A percentile compares a stretch with the other conserved stretches of the same genome.
Conservation (phyloP, 2,113 vertebrate genomes). For the Tetrax tetrax region DNA sequence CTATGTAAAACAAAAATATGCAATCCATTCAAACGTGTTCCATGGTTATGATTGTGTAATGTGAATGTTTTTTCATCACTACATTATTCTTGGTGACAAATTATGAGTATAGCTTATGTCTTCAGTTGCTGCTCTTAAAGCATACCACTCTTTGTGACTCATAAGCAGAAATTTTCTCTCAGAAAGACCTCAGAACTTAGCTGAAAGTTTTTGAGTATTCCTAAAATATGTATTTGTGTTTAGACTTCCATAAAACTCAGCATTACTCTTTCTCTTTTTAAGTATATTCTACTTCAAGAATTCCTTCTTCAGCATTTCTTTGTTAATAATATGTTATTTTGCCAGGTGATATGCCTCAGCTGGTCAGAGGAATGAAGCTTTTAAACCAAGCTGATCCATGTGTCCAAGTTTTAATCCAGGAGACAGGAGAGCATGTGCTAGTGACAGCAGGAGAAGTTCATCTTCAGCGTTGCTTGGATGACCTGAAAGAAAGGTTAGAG, state of each 20-base stretch:
- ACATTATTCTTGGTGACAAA: neutral
- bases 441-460: slow-evolving; percentile 97
- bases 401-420: slow-evolving; percentile 93
- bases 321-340: slow-evolving; percentile 20
- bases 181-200: neutral
- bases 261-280: neutral
- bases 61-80: neutral
- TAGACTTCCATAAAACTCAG: neutral
- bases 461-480: slow-evolving; percentile 95
- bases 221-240: neutral
- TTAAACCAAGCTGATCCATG: slow-evolving; percentile 97
- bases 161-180: neutral
- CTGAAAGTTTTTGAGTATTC: neutral
- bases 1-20: neutral
- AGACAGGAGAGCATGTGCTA: slow-evolving; percentile 95
- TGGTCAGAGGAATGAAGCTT: slow-evolving; percentile 93
- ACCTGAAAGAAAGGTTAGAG: slow-evolving; percentile 88
- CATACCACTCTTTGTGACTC: neutral
- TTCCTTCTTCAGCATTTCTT: neutral
- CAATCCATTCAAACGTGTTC: neutral
- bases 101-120: neutral
- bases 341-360: slow-evolving; percentile 93
- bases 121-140: neutral
- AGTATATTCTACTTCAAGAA: neutral
- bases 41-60: neutral